Evolutionary conservation across 1,140 invertebrate species (phyloP).

Genomic region (Neoseiulus cucumeris): DNA sequence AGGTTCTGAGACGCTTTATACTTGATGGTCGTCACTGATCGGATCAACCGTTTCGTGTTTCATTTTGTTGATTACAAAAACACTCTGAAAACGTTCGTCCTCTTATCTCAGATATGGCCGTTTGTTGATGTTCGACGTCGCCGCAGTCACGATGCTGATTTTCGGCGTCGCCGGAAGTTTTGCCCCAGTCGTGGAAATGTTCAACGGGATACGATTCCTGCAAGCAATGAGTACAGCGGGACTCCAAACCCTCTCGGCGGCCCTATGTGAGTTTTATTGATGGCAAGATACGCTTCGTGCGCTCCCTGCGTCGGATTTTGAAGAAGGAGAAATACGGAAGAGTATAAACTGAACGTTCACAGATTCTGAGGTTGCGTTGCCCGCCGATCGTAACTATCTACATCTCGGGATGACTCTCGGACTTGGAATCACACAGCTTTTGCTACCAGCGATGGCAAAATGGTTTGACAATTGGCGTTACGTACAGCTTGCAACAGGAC

Average conservation of each 20-base stretch:
- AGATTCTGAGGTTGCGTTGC: not conserved
- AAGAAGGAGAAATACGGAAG: no score
- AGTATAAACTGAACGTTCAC: not conserved
- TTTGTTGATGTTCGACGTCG: constrained; percentile 5
- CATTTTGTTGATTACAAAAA: no score
- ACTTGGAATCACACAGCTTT: not conserved
- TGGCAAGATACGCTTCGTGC: not conserved
- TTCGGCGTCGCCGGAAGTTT: not conserved
- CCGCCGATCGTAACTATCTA: not conserved
- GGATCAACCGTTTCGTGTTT: no score
- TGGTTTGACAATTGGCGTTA: constrained; percentile 3
- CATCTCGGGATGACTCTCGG: constrained; percentile 1
- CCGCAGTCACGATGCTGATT: not conserved
- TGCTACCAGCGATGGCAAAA: not conserved
- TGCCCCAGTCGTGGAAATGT: not conserved
- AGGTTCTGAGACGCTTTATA: no score
- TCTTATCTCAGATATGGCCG: not conserved
- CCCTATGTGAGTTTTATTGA: not conserved
- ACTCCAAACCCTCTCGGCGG: not conserved
- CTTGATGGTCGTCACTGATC: no score
- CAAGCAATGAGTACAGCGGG: constrained; percentile 1
- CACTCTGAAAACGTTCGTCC: not conserved
- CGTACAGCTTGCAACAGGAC: not conserved
- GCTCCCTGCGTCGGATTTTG: no score
- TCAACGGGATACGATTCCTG: not conserved